These are phyloP conservation scores for Melanotaenia maccullochi DNA, from an alignment of 2,797 vertebrate genomes.

Conservation along the genomic window DNA sequence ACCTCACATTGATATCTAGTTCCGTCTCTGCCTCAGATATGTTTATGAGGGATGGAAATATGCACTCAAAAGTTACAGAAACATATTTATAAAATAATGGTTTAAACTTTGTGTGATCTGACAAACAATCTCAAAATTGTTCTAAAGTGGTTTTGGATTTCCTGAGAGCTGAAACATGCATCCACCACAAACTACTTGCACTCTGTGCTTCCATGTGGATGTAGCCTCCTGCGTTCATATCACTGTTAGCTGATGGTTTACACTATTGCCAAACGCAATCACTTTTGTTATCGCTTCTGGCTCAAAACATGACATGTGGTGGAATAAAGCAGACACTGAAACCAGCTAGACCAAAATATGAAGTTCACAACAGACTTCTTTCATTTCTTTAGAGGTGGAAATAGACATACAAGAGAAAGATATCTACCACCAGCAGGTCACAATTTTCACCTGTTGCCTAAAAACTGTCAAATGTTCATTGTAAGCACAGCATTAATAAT, in stretches of 20 bases:
- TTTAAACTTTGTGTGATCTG: constrained; percentile 29
- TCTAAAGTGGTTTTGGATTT: constrained; percentile 63
- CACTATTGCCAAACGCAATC: constrained; percentile 18
- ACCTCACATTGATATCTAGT: constrained; percentile 29
- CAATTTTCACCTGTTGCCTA: not conserved
- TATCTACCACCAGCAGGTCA: not conserved
- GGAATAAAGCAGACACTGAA: constrained; percentile 4
- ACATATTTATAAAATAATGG: constrained; percentile 29
- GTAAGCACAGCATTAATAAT: not conserved
- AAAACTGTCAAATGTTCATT: not conserved
- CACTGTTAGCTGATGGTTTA: constrained; percentile 7
- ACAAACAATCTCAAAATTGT: constrained; percentile 36
- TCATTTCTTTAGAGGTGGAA: not conserved
- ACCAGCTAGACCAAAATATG: constrained; percentile 11
- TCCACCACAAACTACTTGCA: constrained; percentile 42
- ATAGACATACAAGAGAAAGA: not conserved
- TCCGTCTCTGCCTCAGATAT: constrained; percentile 26
- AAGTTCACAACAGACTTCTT: constrained; percentile 6
- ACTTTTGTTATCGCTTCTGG: constrained; percentile 42
- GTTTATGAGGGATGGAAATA: constrained; percentile 11
- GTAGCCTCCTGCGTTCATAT: constrained; percentile 25
- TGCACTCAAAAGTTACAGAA: constrained; percentile 9
- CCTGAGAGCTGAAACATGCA: constrained; percentile 45
- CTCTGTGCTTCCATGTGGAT: constrained; percentile 34
- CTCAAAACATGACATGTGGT: constrained; percentile 15